Evolutionary conservation across 2,797 vertebrate genomes (phyloP).

Genomic region (Eptatretus atami): DNA sequence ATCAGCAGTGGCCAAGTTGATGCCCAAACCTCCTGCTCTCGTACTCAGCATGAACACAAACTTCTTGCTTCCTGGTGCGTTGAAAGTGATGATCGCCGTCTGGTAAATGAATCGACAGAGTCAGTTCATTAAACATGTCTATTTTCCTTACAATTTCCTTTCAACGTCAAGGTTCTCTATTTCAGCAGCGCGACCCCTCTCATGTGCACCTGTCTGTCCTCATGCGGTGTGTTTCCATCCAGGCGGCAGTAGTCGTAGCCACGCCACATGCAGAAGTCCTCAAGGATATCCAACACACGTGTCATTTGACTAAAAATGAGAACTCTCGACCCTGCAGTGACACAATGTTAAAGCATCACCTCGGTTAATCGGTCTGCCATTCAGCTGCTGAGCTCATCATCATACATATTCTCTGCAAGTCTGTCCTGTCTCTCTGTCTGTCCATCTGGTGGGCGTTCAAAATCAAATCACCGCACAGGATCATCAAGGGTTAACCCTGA

Average conservation of each 20-base stretch:
- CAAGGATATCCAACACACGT: slow-evolving; percentile 77
- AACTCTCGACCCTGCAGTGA: slow-evolving; percentile 25
- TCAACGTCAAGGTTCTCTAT: not conserved
- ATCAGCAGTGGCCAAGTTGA: slow-evolving; percentile 89
- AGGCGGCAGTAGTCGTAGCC: slow-evolving; percentile 71
- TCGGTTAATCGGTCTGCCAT: too few species aligned
- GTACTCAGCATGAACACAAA: slow-evolving; percentile 97
- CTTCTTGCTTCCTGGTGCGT: slow-evolving; percentile 59
- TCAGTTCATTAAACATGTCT: not conserved
- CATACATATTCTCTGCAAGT: too few species aligned
- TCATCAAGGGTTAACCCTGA: too few species aligned
- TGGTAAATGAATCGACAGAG: slow-evolving; percentile 12
- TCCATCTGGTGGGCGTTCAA: too few species aligned
- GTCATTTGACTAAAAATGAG: slow-evolving; percentile 99
- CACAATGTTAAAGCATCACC: not conserved
- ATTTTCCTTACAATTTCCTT: not conserved
- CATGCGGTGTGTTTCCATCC: slow-evolving; percentile 83
- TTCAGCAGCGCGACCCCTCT: not conserved
- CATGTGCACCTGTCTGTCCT: slow-evolving; percentile 56
- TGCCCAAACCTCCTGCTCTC: slow-evolving; percentile 74
- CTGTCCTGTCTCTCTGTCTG: too few species aligned
- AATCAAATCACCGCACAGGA: too few species aligned
- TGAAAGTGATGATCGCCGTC: slow-evolving; percentile 77
- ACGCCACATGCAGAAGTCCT: slow-evolving; percentile 98
- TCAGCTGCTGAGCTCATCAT: too few species aligned